Evolutionary conservation across 2,113 vertebrate genomes (phyloP), one percentile per base, ranked within the genome.

Genomic region (Lynx canadensis): DNA sequence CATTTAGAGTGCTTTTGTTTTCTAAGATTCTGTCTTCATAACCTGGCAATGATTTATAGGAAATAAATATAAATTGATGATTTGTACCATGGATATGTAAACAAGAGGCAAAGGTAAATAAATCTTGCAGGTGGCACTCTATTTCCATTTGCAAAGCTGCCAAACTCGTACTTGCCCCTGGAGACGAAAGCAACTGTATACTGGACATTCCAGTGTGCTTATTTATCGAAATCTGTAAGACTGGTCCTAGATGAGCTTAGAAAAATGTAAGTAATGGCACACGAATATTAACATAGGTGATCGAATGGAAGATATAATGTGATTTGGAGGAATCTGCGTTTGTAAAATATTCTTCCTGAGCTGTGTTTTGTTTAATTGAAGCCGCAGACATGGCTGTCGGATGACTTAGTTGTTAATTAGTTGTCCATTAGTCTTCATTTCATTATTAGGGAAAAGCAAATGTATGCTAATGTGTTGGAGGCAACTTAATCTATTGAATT

Each of bases 401-500:
- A 81, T 90, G 88, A 91, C 27, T 91, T 52, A 27, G 71, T 90
- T 78, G 52, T 45, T 97, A 89, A 97, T 97, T 95, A 97, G 55
- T 79, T 97, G 45, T 52, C 90, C 79, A 50, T 98, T 96, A 92
- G 71, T 96, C 91, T 94, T 91, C 76, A 76, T 95, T 98, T 97
- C 85, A 52, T 89, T 93, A 48, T 87, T 89, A 83, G 27, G 66
- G 89, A 88, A 95, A 96, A 93, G 81, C 41, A 95, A 95, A 90
- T 92, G 41, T 81, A 97, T 1, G 15, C 69, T 97, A 89, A 95
- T 97, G 95, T 94, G 55, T 93, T 95, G 97, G 93, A 93, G 94
- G 95, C 41, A 98, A 95, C 96, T 95, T 81, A 74, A 92, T 92
- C 89, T 73, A 69, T 90, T 97, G 95, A 5, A 82, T 86, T 96